Conservation (phyloP, 1,140 invertebrate genomes). For the Papilio xuthus region DNA sequence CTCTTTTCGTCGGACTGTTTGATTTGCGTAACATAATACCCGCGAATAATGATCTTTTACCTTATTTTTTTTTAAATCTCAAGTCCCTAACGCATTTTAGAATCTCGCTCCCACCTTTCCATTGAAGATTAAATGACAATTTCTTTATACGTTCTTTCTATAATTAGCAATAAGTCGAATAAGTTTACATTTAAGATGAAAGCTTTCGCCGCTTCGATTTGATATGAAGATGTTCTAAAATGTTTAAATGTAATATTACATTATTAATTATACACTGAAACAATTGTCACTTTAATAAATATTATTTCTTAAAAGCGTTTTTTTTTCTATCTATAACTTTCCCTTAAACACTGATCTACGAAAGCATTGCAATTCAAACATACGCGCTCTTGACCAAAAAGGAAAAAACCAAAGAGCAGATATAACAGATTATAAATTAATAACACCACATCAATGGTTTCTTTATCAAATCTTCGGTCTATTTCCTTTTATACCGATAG, state of each 20-base stretch:
- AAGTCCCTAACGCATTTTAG: neutral
- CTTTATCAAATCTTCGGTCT: too few relatives aligned
- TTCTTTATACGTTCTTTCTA: neutral
- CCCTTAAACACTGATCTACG: too few relatives aligned
- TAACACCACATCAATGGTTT: too few relatives aligned
- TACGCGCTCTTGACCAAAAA: too few relatives aligned
- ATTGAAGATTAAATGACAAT: constrained; percentile 26
- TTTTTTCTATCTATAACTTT: constrained; percentile 7
- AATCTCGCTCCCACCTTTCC: constrained; percentile 36
- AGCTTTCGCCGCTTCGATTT: constrained; percentile 28
- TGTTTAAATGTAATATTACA: constrained; percentile 16
- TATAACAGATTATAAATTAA: too few relatives aligned
- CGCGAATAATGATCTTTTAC: too few relatives aligned
- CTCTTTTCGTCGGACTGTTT: too few relatives aligned
- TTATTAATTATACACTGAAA: constrained; percentile 32
- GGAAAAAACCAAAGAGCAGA: too few relatives aligned
- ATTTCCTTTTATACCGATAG: too few relatives aligned
- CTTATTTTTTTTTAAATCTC: neutral
- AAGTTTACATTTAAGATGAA: constrained; percentile 32
- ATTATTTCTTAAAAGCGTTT: constrained; percentile 26
- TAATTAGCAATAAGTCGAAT: constrained; percentile 32
- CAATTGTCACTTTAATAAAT: constrained; percentile 34
- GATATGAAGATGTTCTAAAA: constrained; percentile 9
- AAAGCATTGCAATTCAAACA: too few relatives aligned
- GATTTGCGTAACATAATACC: too few relatives aligned